These are phyloP conservation scores for Rhineura floridana DNA, from an alignment of 2,113 vertebrate genomes.

Conservation along the genomic window DNA sequence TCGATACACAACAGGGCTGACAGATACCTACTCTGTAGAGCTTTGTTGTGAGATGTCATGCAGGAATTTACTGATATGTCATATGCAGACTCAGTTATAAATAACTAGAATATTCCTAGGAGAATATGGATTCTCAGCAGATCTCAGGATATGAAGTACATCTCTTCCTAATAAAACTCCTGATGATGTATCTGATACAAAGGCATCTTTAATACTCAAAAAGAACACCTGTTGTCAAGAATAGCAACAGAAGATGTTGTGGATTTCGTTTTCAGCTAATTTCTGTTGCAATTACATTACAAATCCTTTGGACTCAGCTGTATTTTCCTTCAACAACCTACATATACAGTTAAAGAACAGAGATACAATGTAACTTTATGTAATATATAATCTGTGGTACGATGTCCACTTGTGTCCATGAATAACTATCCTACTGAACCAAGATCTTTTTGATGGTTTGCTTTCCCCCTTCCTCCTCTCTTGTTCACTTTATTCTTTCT, in stretches of 20 bases:
- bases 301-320: rapidly evolving
- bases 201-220: background rate
- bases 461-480: too few species aligned
- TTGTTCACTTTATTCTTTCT: background rate
- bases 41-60: conserved; percentile 2
- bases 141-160: background rate
- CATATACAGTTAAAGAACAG: too few species aligned
- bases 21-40: background rate
- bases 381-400: too few species aligned
- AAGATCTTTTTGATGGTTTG: background rate
- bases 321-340: background rate
- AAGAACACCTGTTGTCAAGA: background rate
- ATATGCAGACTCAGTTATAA: background rate
- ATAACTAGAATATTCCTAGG: conserved; percentile 7
- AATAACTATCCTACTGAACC: too few species aligned
- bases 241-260: background rate
- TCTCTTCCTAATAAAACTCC: background rate
- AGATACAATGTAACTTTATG: too few species aligned
- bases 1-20: rapidly evolving
- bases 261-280: background rate
- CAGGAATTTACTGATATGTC: conserved; percentile 20
- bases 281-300: background rate
- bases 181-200: background rate
- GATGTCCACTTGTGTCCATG: too few species aligned
- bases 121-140: background rate